Evolutionary conservation across 1,140 invertebrate species (phyloP), one percentile per base, ranked within the genome.

Genomic region (Zaprionus lachaisei): DNA sequence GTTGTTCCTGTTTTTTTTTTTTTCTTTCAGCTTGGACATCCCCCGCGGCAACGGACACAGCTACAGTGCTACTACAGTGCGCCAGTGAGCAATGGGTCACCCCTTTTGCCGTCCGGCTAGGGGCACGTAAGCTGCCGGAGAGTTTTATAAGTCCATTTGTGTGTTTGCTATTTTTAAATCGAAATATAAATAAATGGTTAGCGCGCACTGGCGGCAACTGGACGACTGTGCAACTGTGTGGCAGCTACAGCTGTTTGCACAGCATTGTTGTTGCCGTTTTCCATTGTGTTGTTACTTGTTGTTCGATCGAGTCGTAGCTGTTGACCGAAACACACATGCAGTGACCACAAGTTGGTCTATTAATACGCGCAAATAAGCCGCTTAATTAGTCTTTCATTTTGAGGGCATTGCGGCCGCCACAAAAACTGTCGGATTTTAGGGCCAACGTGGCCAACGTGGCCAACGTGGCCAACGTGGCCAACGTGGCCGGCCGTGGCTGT

Each of bases 331-430:
- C 41, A 22, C 58, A 70, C 51, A 65, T 34, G 47, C 62, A 17
- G 63, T 73, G 72, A 84, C 85, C 85, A 77, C 85, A 89, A 89
- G 72, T 79, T 68, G 85, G 85, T 89, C 85, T 90, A 90, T 89
- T 87, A 87, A 87, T 89, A 79, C 81, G 84, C 81, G 81, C 81
- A 87, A 87, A 87, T 87, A 87, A 87, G 84, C 84, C 85, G 85
- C 84, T 87, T 87, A 87, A 87, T 87, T 87, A 87, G 84, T 90
- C 75, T 90, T 87, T 76, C 84, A 87, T 89, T 87, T 90, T 72
- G 72, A 78, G 81, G 68, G 81, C 51, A 81, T 58, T 87, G 78
- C 67, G 79, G 85, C 81, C 85, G 85, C 81, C 85, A 41, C 70
- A 87, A 75, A 75, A 81, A 80, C 85, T 89, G 85, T 87, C 81